Evolutionary conservation across 1,140 invertebrate species (phyloP), one percentile per base, ranked within the genome.

Genomic region (Magallana gigas): DNA sequence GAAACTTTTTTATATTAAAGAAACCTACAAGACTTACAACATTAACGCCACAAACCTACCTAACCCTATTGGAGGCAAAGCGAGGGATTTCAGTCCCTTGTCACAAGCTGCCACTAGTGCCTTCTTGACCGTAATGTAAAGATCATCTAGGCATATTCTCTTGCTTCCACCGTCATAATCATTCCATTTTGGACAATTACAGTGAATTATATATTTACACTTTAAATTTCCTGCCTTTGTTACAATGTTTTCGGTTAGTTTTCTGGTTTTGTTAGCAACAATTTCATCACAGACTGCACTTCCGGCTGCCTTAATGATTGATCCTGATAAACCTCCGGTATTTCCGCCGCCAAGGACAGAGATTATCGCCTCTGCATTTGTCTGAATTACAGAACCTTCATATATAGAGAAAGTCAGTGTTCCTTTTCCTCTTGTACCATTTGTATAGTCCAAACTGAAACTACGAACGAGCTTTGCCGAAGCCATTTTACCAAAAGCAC

Each of bases 151-250:
- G 36, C 68, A 76, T 29, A 11, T 8, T 29, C 23, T 9, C 68
- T 76, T 76, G 23, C 68, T 76, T 76, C 68, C 23, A 2, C 0
- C 9, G 68, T 76, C 68, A 36, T 76, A 36, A 36, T 76, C 36
- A 29, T 76, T 23, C 68, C 68, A 76, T 12, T 12, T 18, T 76
- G 68, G 68, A 76, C 68, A 76, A 9, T 8, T 12, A 36, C 68
- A 76, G 23, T 76, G 68, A 29, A 76, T 76, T 36, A 76, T 76
- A 29, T 36, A 76, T 76, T 76, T 76, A 29, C 23, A 76, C 5
- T 18, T 23, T 9, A 76, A 12, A 12, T 23, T 29, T 36, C 68
- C 68, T 12, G 68, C 68, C 68, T 36, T 29, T 29, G 68, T 76
- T 18, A 76, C 23, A 18, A 76, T 9, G 29, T 76, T 76, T 3